phyloP scores from a whole-genome alignment of 2,888 invertebrate species.

The Polietes domitor region DNA sequence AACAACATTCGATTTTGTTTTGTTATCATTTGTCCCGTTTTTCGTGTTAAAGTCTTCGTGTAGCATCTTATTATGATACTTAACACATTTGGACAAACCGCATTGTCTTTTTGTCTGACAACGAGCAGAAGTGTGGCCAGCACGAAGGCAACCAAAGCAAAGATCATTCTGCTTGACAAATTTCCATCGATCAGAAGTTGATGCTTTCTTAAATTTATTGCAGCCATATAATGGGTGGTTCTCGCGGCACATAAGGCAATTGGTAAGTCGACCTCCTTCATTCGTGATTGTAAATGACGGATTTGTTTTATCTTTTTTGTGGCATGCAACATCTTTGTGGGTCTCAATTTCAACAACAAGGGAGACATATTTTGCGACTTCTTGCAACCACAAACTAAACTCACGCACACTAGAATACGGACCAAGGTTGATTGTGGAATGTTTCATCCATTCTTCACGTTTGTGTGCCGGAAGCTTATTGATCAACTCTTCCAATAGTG shows the following conservation, averaged over 20 bases:
- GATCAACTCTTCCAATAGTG: constrained; percentile 45
- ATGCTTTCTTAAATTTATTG: constrained; percentile 27
- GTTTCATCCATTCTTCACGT: constrained; percentile 47
- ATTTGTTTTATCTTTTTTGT: constrained; percentile 32
- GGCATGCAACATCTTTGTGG: neutral
- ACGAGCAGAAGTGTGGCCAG: constrained; percentile 15
- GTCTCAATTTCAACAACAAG: constrained; percentile 32
- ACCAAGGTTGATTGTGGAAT: constrained; percentile 25
- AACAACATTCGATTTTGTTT: neutral
- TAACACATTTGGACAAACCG: constrained; percentile 31
- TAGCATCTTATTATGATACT: constrained; percentile 43
- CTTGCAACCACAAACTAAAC: constrained; percentile 50
- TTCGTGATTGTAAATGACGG: constrained; percentile 32
- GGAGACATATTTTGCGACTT: constrained; percentile 48
- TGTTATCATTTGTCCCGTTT: neutral
- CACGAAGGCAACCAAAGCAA: constrained; percentile 36
- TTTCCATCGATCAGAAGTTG: constrained; percentile 25
- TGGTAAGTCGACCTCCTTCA: neutral
- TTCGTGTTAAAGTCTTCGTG: constrained; percentile 27
- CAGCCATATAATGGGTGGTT: constrained; percentile 28
- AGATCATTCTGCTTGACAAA: constrained; percentile 42
- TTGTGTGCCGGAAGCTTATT: constrained; percentile 40
- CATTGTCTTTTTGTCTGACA: constrained; percentile 41
- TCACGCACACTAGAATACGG: constrained; percentile 31
- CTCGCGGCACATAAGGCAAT: constrained; percentile 23